Evolutionary conservation across 1,140 invertebrate genomes (phyloP), one percentile per base, ranked within the genome.

Genomic region (Neodiprion fabricii): DNA sequence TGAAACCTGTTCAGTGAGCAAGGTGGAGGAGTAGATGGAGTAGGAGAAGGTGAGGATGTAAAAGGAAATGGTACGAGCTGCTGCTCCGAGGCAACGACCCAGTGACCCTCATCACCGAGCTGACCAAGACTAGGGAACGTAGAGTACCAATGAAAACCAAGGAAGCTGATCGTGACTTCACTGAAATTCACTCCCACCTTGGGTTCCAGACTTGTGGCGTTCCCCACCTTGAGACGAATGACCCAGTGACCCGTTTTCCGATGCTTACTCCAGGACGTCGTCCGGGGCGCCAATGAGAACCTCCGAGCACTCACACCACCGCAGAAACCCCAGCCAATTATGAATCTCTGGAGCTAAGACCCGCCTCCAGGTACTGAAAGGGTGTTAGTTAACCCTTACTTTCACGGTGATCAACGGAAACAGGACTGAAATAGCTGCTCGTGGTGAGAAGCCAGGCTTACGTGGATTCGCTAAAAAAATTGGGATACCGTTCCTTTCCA

Each of bases 101-200:
- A 85, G 79, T 86, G 72, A 83, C 84, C 85, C 83, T 84, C 75
- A 83, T 85, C 12, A 12, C 50, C 67, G n/a, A 61, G 28, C 28
- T 40, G 28, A 40, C 28, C 28, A 40, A 40, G 28, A 40, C 28
- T 40, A 40, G 5, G 28, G 28, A 40, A 40, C 28, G 28, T 40
- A 5, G 28, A 40, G n/a, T 4, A 17, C 53, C 53, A 61, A 61
- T 61, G 53, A 17, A 14, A 61, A 5, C n/a, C 53, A 9, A 61
- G 53, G 53, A 61, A 61, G 53, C 9, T 9, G n/a, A 9, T 61
- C 53, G 11, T 61, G 53, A 61, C 53, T 12, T 61, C 53, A 61
- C n/a, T 17, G n/a, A 8, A 8, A 17, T 17, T 9, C 53, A 14
- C 53, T 61, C 53, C 53, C 53, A 61, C 53, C 53, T 9, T 61